These are phyloP conservation scores for Probosciger aterrimus DNA, from an alignment of 2,113 vertebrate genomes.

Conservation along the genomic window DNA sequence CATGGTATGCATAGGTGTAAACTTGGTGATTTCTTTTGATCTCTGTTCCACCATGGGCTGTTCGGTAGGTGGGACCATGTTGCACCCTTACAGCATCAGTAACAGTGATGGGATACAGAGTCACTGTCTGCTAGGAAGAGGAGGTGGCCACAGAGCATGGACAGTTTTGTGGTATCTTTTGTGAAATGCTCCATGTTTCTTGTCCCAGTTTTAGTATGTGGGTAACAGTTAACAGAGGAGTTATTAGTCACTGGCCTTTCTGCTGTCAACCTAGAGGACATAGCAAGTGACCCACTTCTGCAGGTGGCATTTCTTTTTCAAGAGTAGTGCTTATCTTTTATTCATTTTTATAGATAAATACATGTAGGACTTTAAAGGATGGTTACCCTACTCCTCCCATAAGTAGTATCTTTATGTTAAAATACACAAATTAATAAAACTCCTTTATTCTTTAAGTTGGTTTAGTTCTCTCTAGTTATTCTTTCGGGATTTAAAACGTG, in stretches of 20 bases:
- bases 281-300: neutral
- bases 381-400: neutral
- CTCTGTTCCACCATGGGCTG: neutral
- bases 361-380: neutral
- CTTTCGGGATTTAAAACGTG: neutral
- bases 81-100: neutral
- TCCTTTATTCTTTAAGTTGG: neutral
- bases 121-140: neutral
- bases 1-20: neutral
- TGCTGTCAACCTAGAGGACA: neutral
- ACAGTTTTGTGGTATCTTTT: neutral
- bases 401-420: neutral
- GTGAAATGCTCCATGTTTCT: neutral
- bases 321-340: neutral
- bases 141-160: accelerated
- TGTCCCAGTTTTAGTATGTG: neutral
- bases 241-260: neutral
- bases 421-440: neutral
- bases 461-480: neutral
- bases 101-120: neutral
- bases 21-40: neutral
- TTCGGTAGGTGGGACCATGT: neutral
- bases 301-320: neutral
- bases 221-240: neutral
- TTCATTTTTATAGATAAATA: neutral